Evolutionary conservation across 2,113 vertebrate species (phyloP), one percentile per base, ranked within the genome.

Genomic region (Zosterops lateralis): DNA sequence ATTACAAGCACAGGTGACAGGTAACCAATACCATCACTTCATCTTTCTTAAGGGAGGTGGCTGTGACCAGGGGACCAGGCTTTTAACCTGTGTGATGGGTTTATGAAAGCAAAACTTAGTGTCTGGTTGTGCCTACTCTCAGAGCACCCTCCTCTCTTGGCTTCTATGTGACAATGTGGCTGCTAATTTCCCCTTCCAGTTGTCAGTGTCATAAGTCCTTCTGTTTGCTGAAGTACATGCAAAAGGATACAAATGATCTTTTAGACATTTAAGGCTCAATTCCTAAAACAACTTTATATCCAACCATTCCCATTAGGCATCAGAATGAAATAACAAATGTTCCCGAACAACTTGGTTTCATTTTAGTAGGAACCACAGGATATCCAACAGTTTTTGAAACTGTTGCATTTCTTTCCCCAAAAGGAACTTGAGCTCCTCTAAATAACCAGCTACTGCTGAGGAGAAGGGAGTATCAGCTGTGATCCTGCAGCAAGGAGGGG

Each of bases 271-370:
- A 88, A 90, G 21, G 29, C 88, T 92, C 47, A 62, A 19, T 90
- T 95, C 67, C 47, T 93, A 26, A 45, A 95, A 65, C 50, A 74
- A n/a, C 92, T 94, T 93, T 92, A 20, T 40, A 81, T 83, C 71
- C 87, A 89, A 14, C 40, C 28, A 3, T 84, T 95, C 87, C 89
- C 78, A 67, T 94, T 95, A 95, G 78, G 60, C 60, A 71, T 80
- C 71, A 77, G 75, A 85, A 80, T 74, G 67, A 71, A 95, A 80
- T 77, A 84, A 64, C 44, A 7, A 0, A 83, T 83, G 72, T 91
- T 94, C 36, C 60, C n/a, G 40, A 80, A 56, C 56, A 80, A 31
- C 81, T 87, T 2, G 0, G 36, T 40, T 92, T 74, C 50, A 17
- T 83, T 89, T 92, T 29, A 74, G 60, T 42, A 21, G 78, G 67